phyloP scores from a whole-genome alignment of 2,888 invertebrate genomes.

The Steinernema carpocapsae region DNA sequence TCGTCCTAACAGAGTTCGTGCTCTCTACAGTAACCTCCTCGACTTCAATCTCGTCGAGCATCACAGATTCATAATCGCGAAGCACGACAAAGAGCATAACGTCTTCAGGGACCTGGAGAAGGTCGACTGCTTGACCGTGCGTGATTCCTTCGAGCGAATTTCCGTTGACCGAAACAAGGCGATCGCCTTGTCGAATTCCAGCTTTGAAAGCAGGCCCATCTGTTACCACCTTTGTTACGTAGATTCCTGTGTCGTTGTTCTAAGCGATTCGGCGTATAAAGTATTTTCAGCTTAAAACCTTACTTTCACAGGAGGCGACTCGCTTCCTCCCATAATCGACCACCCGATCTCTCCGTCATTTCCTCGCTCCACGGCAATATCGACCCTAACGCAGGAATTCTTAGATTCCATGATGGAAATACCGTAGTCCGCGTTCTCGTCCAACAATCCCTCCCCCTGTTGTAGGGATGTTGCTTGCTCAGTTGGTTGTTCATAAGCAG shows the following conservation, averaged over 20 bases:
- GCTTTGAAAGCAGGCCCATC: slow-evolving; percentile 84
- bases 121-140: slow-evolving; percentile 13
- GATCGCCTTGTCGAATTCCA: slow-evolving; percentile 12
- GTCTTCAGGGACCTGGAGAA: slow-evolving; percentile 16
- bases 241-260: slow-evolving; percentile 87
- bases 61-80: background rate
- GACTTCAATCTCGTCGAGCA: slow-evolving; percentile 6
- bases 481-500: background rate
- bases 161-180: background rate
- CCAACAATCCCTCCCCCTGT: background rate
- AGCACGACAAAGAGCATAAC: slow-evolving; percentile 17
- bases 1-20: background rate
- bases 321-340: slow-evolving; percentile 10
- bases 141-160: slow-evolving; percentile 9
- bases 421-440: background rate
- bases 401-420: background rate
- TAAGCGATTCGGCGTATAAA: background rate
- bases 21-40: background rate
- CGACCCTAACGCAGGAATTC: background rate
- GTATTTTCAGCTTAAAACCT: background rate
- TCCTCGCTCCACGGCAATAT: slow-evolving; percentile 10
- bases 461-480: background rate
- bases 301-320: slow-evolving; percentile 16
- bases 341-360: slow-evolving; percentile 19
- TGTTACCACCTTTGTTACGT: slow-evolving; percentile 98